A percentile compares a stretch with the other conserved stretches of the same genome.
Conservation (phyloP, 2,888 invertebrate genomes). For the Hipparchia semele region DNA sequence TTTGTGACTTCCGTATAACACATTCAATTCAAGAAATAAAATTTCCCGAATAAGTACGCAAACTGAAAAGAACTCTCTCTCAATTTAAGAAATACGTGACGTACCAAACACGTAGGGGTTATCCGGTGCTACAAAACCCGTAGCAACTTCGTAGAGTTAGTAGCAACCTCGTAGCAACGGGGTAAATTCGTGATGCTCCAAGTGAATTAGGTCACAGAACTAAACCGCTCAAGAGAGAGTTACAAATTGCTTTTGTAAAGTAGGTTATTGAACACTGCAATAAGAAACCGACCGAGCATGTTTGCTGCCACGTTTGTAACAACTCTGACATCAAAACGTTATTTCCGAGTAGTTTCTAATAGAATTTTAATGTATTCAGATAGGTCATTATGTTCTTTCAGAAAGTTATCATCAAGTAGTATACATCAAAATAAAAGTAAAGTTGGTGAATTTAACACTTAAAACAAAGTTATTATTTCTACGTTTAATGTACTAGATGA, state of each 20-base stretch:
- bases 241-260: slow-evolving; percentile 34
- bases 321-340: slow-evolving; percentile 3
- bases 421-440: too few species aligned
- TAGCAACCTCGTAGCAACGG: slow-evolving; percentile 27
- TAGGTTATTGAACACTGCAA: slow-evolving; percentile 29
- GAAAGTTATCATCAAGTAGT: neutral
- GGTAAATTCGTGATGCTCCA: slow-evolving; percentile 41
- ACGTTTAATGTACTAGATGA: too few species aligned
- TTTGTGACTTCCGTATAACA: too few species aligned
- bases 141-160: slow-evolving; percentile 27
- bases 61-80: too few species aligned
- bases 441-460: too few species aligned
- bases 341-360: neutral
- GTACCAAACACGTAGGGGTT: neutral
- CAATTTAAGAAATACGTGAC: neutral
- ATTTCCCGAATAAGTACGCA: too few species aligned
- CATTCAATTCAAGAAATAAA: too few species aligned
- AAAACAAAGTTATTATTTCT: too few species aligned
- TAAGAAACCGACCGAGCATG: slow-evolving; percentile 4
- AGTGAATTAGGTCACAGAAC: slow-evolving; percentile 43
- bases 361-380: slow-evolving; percentile 5
- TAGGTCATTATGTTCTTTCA: neutral
- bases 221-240: slow-evolving; percentile 35
- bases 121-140: slow-evolving; percentile 3
- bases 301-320: slow-evolving; percentile 9